Conservation (phyloP, 2,888 invertebrate genomes). For the Pelosia muscerda region DNA sequence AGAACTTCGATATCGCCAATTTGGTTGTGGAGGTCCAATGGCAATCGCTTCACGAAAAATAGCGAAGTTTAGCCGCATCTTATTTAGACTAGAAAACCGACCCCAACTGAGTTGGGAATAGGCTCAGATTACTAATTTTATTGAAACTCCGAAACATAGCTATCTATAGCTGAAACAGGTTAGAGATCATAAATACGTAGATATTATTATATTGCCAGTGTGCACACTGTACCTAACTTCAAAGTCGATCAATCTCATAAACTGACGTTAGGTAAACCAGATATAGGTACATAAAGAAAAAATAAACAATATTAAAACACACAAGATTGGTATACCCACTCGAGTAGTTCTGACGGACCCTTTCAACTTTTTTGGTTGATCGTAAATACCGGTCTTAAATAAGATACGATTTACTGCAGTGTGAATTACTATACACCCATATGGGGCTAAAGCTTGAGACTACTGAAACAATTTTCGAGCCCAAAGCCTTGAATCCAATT, state of each 20-base stretch:
- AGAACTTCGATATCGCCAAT: no score
- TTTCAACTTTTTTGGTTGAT: background rate
- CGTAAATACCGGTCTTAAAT: background rate
- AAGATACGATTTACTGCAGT: background rate
- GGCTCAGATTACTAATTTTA: no score
- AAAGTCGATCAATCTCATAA: background rate
- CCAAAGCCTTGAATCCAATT: background rate
- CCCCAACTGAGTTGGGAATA: no score
- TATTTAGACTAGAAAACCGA: no score
- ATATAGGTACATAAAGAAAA: background rate
- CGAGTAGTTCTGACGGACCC: background rate
- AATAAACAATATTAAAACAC: background rate
- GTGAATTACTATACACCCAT: background rate
- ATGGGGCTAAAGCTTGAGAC: background rate
- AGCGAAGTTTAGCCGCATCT: no score
- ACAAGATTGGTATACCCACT: background rate
- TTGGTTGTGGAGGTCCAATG: no score
- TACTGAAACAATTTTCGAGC: background rate
- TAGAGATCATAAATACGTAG: background rate
- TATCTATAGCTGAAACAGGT: background rate
- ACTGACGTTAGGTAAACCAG: background rate
- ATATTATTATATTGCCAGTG: background rate
- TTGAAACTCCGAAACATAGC: no score
- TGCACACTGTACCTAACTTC: background rate
- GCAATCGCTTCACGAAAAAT: no score